Percentiles rank a stretch among this genome's conserved stretches.
These are phyloP conservation scores for Phrynocephalus forsythii DNA, from an alignment of 2,797 vertebrate species.

Conservation along the genomic window DNA sequence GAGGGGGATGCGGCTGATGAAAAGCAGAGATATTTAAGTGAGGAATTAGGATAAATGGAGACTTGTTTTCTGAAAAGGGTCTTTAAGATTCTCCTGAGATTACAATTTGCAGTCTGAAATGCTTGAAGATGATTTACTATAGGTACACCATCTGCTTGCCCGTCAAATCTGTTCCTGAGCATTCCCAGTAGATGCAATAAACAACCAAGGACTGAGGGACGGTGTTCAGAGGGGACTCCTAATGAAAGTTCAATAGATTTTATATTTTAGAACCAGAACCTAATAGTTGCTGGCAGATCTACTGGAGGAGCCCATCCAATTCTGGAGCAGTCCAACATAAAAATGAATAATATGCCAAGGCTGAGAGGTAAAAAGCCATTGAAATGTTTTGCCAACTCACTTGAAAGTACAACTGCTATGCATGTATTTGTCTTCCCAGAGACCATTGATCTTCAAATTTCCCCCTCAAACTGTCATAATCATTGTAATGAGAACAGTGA, in stretches of 20 bases:
- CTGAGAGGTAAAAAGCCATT: neutral
- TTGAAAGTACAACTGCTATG: neutral
- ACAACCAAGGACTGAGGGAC: neutral
- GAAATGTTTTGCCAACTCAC: neutral
- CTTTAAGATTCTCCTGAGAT: slow-evolving; percentile 33
- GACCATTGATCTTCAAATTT: neutral
- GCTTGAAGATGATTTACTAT: neutral
- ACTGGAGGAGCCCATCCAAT: neutral
- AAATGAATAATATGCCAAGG: neutral
- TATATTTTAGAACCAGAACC: neutral
- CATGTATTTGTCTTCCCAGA: neutral
- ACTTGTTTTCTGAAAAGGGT: slow-evolving; percentile 20
- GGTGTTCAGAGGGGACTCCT: neutral
- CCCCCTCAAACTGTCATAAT: neutral
- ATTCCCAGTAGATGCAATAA: neutral
- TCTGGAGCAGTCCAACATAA: neutral
- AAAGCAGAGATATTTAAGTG: slow-evolving; percentile 70
- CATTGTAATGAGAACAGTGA: neutral
- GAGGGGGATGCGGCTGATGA: slow-evolving; percentile 62
- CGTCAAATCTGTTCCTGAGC: neutral
- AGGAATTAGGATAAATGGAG: slow-evolving; percentile 58
- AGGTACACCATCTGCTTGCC: neutral
- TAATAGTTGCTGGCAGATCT: too few species aligned
- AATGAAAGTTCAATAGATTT: neutral
- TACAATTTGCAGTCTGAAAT: neutral